Evolutionary conservation across 2,113 vertebrate genomes (phyloP), one percentile per base, ranked within the genome.

Genomic region (Amia ocellicauda): DNA sequence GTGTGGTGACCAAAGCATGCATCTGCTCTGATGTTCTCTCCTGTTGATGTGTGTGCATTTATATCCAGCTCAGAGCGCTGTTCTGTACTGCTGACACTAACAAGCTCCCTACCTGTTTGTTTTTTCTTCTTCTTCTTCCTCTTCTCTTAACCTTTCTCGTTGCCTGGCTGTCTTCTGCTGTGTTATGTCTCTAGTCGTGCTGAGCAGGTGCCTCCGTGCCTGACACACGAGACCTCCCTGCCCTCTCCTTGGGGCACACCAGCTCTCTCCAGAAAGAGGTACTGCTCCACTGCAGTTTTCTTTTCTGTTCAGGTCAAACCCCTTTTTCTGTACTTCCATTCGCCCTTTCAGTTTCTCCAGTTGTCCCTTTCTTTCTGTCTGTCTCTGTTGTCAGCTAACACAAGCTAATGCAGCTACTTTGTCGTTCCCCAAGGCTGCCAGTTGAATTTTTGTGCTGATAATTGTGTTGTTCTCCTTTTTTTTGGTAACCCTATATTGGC

Each of bases 231-330:
- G 91, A 95, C 94, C 88, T 96, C 96, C 78, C 93, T 99, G 78
- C 97, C 97, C 89, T 99, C 97, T 81, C 97, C 97, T 29, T 99
- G 97, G 97, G 96, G 96, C 69, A 99, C 96, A n/a, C 97, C 97
- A 85, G 94, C 94, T 74, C 92, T 99, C 89, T 83, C 94, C 88
- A 94, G 96, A 85, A 99, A 99, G 96, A 99, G 97, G 97, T 99
- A 97, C 89, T 78, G 83, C 82, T 69, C n/a, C 80, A 80, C 76
- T 72, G 70, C 74, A 63, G 52, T 68, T 70, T 72, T 62, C 63
- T 64, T 22, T 42, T 23, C 36, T 41, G 27, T 41, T 29, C 40
- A 20, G 20, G n/a, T 36, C n/a, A 42, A 20, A 16, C 27, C 27
- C 29, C 29, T 23, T 1, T 43, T 3, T 29, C 20, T 22, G 14